Conservation (phyloP, 1,140 invertebrate species). For the Andricus grossulariae region DNA sequence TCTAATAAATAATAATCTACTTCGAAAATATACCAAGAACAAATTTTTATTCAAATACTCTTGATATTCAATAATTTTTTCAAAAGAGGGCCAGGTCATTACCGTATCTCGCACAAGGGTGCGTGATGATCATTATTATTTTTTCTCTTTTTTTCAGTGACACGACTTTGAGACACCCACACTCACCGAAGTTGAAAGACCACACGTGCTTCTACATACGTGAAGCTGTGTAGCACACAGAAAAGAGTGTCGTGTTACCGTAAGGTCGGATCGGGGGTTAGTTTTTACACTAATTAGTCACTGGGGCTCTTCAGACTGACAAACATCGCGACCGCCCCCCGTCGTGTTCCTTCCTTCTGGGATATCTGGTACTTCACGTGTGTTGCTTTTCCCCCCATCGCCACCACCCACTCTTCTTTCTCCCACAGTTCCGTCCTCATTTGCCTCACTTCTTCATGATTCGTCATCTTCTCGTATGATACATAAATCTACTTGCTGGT, state of each 20-base stretch:
- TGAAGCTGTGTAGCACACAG: constrained; percentile 18
- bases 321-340: constrained; percentile 68
- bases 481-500: constrained; percentile 49
- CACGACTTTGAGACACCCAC: too few species aligned
- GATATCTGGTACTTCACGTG: constrained; percentile 42
- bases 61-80: too few species aligned
- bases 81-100: too few species aligned
- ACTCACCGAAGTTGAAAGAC: background rate
- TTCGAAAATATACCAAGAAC: too few species aligned
- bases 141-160: too few species aligned
- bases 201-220: constrained; percentile 36
- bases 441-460: constrained; percentile 48
- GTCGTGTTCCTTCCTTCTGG: constrained; percentile 58
- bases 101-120: too few species aligned
- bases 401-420: background rate
- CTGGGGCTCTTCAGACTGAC: constrained; percentile 69
- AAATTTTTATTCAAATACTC: too few species aligned
- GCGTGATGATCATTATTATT: too few species aligned
- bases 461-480: constrained; percentile 52
- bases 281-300: constrained; percentile 76
- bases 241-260: constrained; percentile 45
- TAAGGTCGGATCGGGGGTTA: constrained; percentile 50
- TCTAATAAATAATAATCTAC: too few species aligned
- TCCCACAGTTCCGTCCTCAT: background rate
- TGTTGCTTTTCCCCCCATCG: constrained; percentile 42